Evolutionary conservation across 2,888 invertebrate genomes (phyloP).

Genomic region (Ceramica pisi): DNA sequence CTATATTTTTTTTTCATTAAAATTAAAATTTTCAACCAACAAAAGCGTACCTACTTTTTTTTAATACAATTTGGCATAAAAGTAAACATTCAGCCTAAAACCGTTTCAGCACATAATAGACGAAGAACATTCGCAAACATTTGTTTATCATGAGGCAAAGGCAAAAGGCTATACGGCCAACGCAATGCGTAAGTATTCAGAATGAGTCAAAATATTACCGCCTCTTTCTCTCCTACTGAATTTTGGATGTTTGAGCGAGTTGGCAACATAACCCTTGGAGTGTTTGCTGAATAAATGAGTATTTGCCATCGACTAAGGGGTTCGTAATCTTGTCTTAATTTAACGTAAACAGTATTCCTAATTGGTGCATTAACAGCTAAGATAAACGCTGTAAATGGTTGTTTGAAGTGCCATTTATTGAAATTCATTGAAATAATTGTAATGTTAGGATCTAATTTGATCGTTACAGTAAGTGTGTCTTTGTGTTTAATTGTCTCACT

Average conservation of each 20-base stretch:
- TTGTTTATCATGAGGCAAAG: constrained; percentile 42
- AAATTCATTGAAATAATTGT: constrained; percentile 5
- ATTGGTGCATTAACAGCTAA: constrained; percentile 48
- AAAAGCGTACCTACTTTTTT: neutral
- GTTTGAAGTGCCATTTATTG: constrained; percentile 36
- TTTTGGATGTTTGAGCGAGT: constrained; percentile 18
- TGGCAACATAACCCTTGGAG: constrained; percentile 9
- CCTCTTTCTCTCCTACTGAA: constrained; percentile 37
- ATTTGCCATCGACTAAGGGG: constrained; percentile 48
- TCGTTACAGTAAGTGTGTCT: neutral
- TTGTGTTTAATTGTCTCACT: neutral
- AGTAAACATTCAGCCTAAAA: neutral
- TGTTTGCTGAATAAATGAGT: constrained; percentile 40
- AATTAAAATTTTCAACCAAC: neutral
- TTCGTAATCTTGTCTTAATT: constrained; percentile 65
- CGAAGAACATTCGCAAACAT: constrained; percentile 44
- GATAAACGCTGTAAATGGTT: constrained; percentile 57
- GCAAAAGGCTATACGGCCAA: constrained; percentile 43
- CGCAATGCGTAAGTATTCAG: constrained; percentile 56
- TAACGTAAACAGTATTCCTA: constrained; percentile 63
- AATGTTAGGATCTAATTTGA: neutral
- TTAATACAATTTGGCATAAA: neutral
- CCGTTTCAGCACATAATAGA: constrained; percentile 30
- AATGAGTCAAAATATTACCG: constrained; percentile 20
- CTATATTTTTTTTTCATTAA: neutral